A percentile compares a stretch with the other conserved stretches of the same genome.
These are phyloP conservation scores for Coelopa frigida DNA, from an alignment of 1,140 invertebrate genomes.

Conservation along the genomic window DNA sequence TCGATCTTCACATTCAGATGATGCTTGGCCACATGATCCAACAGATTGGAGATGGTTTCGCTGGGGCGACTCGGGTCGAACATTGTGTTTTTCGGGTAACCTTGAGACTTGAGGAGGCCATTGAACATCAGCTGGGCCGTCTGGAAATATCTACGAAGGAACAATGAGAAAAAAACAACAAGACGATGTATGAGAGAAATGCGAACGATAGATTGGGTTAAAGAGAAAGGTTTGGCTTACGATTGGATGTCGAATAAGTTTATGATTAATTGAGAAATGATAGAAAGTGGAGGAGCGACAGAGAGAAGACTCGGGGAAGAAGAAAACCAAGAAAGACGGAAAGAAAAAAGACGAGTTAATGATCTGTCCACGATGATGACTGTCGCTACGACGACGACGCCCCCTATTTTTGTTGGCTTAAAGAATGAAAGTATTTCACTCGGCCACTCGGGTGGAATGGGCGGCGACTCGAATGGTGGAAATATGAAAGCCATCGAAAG, in stretches of 20 bases:
- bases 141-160: slow-evolving; percentile 55
- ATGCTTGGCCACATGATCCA: slow-evolving; percentile 60
- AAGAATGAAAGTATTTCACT: too few relatives aligned
- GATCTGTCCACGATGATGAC: neutral
- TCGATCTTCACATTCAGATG: slow-evolving; percentile 65
- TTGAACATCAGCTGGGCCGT: slow-evolving; percentile 65
- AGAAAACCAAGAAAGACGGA: neutral
- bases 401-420: too few relatives aligned
- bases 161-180: slow-evolving; percentile 18
- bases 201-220: too few relatives aligned
- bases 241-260: too few relatives aligned
- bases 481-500: too few relatives aligned
- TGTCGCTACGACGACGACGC: too few relatives aligned
- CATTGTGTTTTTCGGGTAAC: slow-evolving; percentile 61
- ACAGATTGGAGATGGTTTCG: slow-evolving; percentile 58
- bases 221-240: too few relatives aligned
- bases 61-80: slow-evolving; percentile 61
- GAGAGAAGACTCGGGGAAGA: neutral
- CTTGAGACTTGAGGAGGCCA: slow-evolving; percentile 65
- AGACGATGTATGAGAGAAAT: slow-evolving; percentile 7
- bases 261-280: too few relatives aligned
- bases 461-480: too few relatives aligned
- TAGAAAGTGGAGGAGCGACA: slow-evolving; percentile 6
- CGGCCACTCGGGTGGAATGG: too few relatives aligned
- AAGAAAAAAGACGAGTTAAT: neutral